These are phyloP conservation scores for Ophiothrix spiculata DNA, from an alignment of 35 echinoderm and acorn worm species.

Conservation along the genomic window DNA sequence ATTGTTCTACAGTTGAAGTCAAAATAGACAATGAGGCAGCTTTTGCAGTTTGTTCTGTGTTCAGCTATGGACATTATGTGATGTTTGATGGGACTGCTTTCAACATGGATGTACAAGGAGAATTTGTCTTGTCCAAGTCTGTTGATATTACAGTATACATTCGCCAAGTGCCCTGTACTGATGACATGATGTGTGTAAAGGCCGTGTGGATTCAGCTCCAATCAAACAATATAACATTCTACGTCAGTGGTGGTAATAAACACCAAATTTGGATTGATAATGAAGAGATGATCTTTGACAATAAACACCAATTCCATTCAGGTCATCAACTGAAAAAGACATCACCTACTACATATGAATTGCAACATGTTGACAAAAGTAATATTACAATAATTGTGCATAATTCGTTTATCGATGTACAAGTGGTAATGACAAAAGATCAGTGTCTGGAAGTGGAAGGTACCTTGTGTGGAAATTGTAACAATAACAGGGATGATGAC, in stretches of 20 bases:
- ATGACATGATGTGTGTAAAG: slow-evolving; percentile 45
- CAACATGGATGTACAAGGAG: slow-evolving; percentile 56
- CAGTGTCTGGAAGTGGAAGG: slow-evolving; percentile 16
- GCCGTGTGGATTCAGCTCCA: slow-evolving; percentile 55
- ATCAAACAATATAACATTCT: slow-evolving; percentile 41
- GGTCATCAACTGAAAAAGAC: slow-evolving; percentile 37
- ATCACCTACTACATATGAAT: slow-evolving; percentile 20
- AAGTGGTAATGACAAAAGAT: slow-evolving; percentile 18
- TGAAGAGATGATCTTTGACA: slow-evolving; percentile 30
- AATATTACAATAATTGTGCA: slow-evolving; percentile 36
- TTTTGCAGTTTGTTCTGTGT: slow-evolving; percentile 56
- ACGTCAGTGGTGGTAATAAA: slow-evolving; percentile 11
- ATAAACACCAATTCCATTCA: slow-evolving; percentile 31
- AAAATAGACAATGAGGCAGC: slow-evolving; percentile 1
- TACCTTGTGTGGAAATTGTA: slow-evolving; percentile 69
- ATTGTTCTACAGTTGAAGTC: slow-evolving; percentile 49
- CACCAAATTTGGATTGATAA: slow-evolving; percentile 17
- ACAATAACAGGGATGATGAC: slow-evolving; percentile 44
- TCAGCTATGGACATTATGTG: slow-evolving; percentile 64
- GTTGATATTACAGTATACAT: slow-evolving; percentile 40
- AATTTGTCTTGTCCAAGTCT: slow-evolving; percentile 48
- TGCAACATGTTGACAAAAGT: slow-evolving; percentile 15
- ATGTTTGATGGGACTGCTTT: slow-evolving; percentile 69
- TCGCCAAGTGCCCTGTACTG: slow-evolving; percentile 62
- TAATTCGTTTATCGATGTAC: slow-evolving; percentile 46